Evolutionary conservation across 2,113 vertebrate species (phyloP).

Genomic region (Hippocampus barbouri): DNA sequence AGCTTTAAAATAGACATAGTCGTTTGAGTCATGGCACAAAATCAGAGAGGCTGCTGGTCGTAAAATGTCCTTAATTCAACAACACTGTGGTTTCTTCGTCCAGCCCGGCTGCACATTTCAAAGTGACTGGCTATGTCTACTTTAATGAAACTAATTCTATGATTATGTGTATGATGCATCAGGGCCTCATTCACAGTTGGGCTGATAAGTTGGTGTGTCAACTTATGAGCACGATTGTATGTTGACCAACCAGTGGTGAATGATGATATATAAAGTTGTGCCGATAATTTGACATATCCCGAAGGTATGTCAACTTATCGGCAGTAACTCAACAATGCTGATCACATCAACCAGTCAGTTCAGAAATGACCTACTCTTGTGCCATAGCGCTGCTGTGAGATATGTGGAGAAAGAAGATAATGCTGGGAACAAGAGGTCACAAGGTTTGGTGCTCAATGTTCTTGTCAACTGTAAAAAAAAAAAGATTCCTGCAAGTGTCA

Average conservation of each 20-base stretch:
- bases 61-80: constrained; percentile 9
- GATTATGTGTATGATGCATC: constrained; percentile 32
- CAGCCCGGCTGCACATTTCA: constrained; percentile 44
- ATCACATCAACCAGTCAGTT: constrained; percentile 63
- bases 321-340: constrained; percentile 36
- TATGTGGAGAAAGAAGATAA: constrained; percentile 26
- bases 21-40: constrained; percentile 33
- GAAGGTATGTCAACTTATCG: constrained; percentile 29
- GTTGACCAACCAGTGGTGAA: too few relatives aligned
- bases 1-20: constrained; percentile 64
- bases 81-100: constrained; percentile 31
- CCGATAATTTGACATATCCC: too few relatives aligned
- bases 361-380: constrained; percentile 35
- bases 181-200: not conserved
- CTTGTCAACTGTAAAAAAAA: constrained; percentile 40
- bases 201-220: not conserved
- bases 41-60: constrained; percentile 29
- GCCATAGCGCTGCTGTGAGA: constrained; percentile 27
- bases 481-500: constrained; percentile 52
- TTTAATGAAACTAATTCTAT: constrained; percentile 58
- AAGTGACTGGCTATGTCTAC: constrained; percentile 49
- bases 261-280: too few relatives aligned
- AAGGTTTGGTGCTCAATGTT: constrained; percentile 49
- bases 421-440: constrained; percentile 40
- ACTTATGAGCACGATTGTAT: constrained; percentile 21